Base-by-base conservation (phyloP, 2,888 invertebrate species). In the Caenorhabditis panamensis region DNA sequence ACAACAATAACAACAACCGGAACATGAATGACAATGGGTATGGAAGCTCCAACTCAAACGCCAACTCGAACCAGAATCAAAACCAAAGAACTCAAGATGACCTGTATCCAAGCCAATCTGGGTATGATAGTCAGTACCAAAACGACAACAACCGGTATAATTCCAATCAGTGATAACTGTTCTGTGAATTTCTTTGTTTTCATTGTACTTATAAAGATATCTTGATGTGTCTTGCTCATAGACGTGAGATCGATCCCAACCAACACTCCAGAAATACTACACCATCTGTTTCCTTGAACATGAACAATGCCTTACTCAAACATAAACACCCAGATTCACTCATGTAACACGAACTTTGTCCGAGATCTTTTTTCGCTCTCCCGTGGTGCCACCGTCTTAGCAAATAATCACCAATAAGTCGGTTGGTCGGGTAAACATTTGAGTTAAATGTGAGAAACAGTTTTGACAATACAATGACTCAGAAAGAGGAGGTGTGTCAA, bases 41-140 rank as follows among this genome's bases (percentile, higher is more conserved):
- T 18, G 18, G 18, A 9, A 47, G 18, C 18, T 20, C 5, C 5
- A 47, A 47, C 9, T 1, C 3, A 2, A 47, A 47, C 20, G 3
- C 3, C 2, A 47, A 47, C 47, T 13, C 8, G 41, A 41, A 41
- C 13, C 47, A 47, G 20, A 47, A 47, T 18, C 47, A 9, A 53
- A 59, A 63, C 54, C 63, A 63, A 24, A 26, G 66, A 18, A 66
- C 16, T 28, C 41, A 73, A 26, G 61, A 68, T 44, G 28, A 76
- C 56, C 56, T 76, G 47, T 76, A 76, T 44, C 76, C 68, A 8
- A 76, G 76, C 47, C 76, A 76, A 47, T 3, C n/a, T 6, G 20
- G 47, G 2, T 47, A 47, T 20, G 47, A 47, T 18, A 63, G 49
- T 44, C 54, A 47, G 20, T 76, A 47, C 36, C 31, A 31, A 31